These are phyloP conservation scores for Chrysina gloriosa DNA, from an alignment of 2,888 invertebrate genomes.

Conservation along the genomic window DNA sequence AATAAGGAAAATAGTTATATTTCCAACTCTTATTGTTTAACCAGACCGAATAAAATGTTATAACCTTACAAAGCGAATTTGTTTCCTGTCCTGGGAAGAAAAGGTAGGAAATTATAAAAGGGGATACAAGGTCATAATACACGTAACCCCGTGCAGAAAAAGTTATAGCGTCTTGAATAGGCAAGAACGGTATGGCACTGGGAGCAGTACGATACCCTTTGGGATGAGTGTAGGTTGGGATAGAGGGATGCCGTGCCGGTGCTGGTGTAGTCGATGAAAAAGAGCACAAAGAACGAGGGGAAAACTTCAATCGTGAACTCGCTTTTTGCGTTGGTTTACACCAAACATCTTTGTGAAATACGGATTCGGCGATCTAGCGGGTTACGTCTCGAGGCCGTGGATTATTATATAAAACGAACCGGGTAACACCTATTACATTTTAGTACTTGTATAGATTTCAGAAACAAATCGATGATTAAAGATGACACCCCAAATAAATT, in stretches of 20 bases:
- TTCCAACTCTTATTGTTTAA: background rate
- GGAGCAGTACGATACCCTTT: conserved; percentile 4
- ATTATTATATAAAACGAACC: background rate
- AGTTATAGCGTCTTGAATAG: conserved; percentile 43
- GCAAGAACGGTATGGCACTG: conserved; percentile 38
- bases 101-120: conserved; percentile 37
- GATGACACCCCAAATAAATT: too few species aligned
- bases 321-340: conserved; percentile 46
- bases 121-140: conserved; percentile 18
- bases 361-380: conserved; percentile 38
- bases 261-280: conserved; percentile 35
- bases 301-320: conserved; percentile 48
- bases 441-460: background rate
- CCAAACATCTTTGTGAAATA: conserved; percentile 47
- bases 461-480: background rate
- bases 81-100: conserved; percentile 4
- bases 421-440: background rate
- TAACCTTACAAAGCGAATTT: conserved; percentile 34
- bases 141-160: conserved; percentile 19
- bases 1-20: background rate
- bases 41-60: conserved; percentile 18
- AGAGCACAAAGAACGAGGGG: conserved; percentile 45
- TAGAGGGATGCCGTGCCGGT: background rate
- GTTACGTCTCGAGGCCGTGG: background rate
- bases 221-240: background rate